These are phyloP conservation scores for Nymphalis polychloros DNA, from an alignment of 2,888 invertebrate genomes.

Conservation along the genomic window DNA sequence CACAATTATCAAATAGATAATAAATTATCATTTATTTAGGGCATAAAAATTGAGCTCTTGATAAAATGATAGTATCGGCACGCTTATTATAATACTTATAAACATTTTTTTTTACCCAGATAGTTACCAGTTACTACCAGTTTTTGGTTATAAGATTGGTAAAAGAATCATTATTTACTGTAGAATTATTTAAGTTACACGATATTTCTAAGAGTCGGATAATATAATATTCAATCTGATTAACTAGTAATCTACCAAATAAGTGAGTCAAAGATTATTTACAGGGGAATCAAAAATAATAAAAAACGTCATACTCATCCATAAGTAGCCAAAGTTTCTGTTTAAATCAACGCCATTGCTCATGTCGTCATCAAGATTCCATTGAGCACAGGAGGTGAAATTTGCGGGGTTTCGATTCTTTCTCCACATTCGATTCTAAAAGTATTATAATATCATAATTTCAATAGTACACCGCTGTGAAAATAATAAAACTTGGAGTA, in stretches of 20 bases:
- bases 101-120: neutral
- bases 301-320: conserved; percentile 55
- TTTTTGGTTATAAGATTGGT: no score
- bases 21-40: neutral
- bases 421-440: conserved; percentile 88
- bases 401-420: conserved; percentile 77
- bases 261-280: neutral
- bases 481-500: no score
- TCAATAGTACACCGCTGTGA: no score
- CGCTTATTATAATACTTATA: neutral
- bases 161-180: no score
- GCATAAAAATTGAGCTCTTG: neutral
- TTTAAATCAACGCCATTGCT: conserved; percentile 72
- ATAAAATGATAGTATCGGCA: neutral
- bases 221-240: neutral
- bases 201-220: no score
- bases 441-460: conserved; percentile 26
- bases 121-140: no score
- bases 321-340: conserved; percentile 66
- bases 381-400: conserved; percentile 48
- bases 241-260: neutral
- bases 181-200: neutral
- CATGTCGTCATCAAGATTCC: conserved; percentile 54
- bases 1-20: conserved; percentile 1
- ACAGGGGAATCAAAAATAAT: no score